A percentile compares a stretch with the other conserved stretches of the same genome.
Conservation (phyloP, 2,888 invertebrate genomes). For the Acronicta leporina region DNA sequence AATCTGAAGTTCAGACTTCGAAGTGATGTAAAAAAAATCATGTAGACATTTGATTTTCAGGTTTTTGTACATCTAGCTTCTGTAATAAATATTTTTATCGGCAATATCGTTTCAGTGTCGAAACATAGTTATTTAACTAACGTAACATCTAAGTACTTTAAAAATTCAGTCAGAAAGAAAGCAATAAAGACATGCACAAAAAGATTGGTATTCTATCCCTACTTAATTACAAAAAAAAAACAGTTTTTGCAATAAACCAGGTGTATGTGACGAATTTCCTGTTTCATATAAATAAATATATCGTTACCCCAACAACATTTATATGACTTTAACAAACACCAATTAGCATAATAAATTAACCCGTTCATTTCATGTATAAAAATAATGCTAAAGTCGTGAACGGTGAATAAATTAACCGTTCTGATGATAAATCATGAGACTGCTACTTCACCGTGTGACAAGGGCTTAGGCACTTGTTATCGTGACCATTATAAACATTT, state of each 20-base stretch:
- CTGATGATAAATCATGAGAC: slow-evolving; percentile 60
- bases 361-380: slow-evolving; percentile 65
- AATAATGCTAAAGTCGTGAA: slow-evolving; percentile 58
- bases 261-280: slow-evolving; percentile 26
- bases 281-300: slow-evolving; percentile 29
- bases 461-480: slow-evolving; percentile 41
- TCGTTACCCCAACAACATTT: slow-evolving; percentile 40
- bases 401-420: slow-evolving; percentile 61
- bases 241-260: slow-evolving; percentile 2
- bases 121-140: too few relatives aligned
- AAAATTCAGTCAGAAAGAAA: too few relatives aligned
- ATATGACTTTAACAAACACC: slow-evolving; percentile 67
- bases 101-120: too few relatives aligned
- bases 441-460: slow-evolving; percentile 55
- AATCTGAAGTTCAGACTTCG: too few relatives aligned
- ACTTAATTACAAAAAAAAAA: not conserved
- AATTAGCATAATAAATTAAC: slow-evolving; percentile 74
- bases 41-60: too few relatives aligned
- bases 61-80: too few relatives aligned
- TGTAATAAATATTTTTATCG: too few relatives aligned
- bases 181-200: too few relatives aligned
- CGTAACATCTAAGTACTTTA: too few relatives aligned
- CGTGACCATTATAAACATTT: slow-evolving; percentile 41
- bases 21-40: too few relatives aligned
- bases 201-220: not conserved